Conservation (phyloP, 2,113 vertebrate species). For the Urocolius indicus region DNA sequence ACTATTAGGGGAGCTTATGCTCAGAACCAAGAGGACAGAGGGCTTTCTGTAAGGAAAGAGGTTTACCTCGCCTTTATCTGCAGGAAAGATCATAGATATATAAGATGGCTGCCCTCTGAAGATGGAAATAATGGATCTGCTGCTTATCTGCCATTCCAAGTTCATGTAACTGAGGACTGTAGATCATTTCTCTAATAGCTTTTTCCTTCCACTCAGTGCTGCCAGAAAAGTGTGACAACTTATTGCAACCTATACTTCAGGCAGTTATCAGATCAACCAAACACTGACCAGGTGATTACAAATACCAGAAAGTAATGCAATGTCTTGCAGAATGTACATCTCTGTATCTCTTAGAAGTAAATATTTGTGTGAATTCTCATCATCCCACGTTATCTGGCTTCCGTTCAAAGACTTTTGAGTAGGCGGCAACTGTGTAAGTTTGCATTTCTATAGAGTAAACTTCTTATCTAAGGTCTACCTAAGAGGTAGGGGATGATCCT, state of each 20-base stretch:
- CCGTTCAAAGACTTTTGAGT: not conserved
- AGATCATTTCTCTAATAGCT: constrained; percentile 14
- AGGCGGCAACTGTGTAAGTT: not conserved
- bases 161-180: constrained; percentile 12
- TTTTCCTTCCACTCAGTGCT: constrained; percentile 16
- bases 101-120: not conserved
- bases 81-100: not conserved
- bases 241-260: constrained; percentile 21
- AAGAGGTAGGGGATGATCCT: not conserved
- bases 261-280: constrained; percentile 19
- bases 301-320: not conserved
- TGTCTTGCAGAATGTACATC: not conserved
- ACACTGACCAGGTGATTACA: not conserved
- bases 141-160: constrained; percentile 23
- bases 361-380: not conserved
- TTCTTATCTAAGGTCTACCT: not conserved
- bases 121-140: constrained; percentile 26
- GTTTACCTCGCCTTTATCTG: constrained; percentile 22
- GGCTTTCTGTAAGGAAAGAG: constrained; percentile 3
- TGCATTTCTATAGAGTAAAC: not conserved
- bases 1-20: not conserved
- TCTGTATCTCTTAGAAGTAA: not conserved
- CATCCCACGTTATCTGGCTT: not conserved
- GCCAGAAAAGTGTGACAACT: constrained; percentile 41
- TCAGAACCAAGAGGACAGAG: not conserved